Conservation (phyloP, 2,888 invertebrate species). For the Rhingia campestris region DNA sequence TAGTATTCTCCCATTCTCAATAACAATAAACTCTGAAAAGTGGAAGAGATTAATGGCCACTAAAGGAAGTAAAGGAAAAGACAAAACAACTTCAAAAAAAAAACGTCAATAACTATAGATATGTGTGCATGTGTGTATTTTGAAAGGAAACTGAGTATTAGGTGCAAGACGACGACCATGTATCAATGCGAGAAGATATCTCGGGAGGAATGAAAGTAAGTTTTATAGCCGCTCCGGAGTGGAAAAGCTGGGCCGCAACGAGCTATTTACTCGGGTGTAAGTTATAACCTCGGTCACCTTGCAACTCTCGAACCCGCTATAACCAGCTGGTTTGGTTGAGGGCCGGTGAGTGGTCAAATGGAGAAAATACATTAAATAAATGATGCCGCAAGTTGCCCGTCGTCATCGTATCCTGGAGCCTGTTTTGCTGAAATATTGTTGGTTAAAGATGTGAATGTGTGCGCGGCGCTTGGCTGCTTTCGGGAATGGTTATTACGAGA, state of each 20-base stretch:
- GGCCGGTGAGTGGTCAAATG: constrained; percentile 32
- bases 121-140: neutral
- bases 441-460: constrained; percentile 16
- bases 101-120: constrained; percentile 43
- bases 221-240: constrained; percentile 69
- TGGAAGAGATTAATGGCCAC: constrained; percentile 74
- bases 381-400: constrained; percentile 66
- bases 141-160: constrained; percentile 56
- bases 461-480: constrained; percentile 17
- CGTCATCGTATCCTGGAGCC: constrained; percentile 38
- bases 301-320: constrained; percentile 20
- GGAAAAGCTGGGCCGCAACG: constrained; percentile 50
- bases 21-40: constrained; percentile 74
- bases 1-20: constrained; percentile 65
- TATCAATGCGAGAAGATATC: constrained; percentile 71
- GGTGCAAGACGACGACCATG: constrained; percentile 72
- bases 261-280: constrained; percentile 63
- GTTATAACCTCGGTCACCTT: constrained; percentile 65
- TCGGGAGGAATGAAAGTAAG: constrained; percentile 66
- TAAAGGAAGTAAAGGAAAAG: constrained; percentile 57
- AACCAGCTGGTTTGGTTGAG: constrained; percentile 31
- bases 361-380: constrained; percentile 63
- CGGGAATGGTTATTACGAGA: constrained; percentile 59
- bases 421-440: constrained; percentile 55
- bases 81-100: neutral